Percentiles rank a stretch among this genome's conserved stretches.
phyloP scores from a whole-genome alignment of 2,888 invertebrate genomes.

The Heliothis peltigera region DNA sequence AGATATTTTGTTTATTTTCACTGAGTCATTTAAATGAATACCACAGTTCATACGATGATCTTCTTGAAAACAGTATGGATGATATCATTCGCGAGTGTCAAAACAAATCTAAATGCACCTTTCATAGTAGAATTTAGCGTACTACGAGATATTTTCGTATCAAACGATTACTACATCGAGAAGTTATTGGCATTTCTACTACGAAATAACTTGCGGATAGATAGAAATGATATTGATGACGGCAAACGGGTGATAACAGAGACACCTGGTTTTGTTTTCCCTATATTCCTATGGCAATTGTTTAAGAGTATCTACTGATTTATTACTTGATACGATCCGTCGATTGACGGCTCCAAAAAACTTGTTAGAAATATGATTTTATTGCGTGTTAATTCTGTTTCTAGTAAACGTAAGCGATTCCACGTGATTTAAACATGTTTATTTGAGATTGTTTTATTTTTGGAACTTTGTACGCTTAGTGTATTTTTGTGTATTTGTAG shows the following conservation, averaged over 20 bases:
- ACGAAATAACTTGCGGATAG: constrained; percentile 57
- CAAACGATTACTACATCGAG: constrained; percentile 52
- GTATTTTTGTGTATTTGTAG: constrained; percentile 47
- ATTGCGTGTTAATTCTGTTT: constrained; percentile 64
- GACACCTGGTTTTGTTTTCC: constrained; percentile 45
- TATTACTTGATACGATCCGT: constrained; percentile 63
- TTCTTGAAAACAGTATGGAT: constrained; percentile 16
- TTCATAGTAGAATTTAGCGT: constrained; percentile 30
- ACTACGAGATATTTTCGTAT: constrained; percentile 54
- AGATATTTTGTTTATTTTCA: background rate
- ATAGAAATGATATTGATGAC: constrained; percentile 56
- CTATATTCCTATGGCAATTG: constrained; percentile 45
- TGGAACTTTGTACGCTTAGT: constrained; percentile 47
- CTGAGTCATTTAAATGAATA: constrained; percentile 13
- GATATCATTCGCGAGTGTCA: constrained; percentile 36
- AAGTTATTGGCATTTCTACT: constrained; percentile 54
- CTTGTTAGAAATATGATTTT: constrained; percentile 64
- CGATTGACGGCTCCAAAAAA: constrained; percentile 60
- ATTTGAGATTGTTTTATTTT: constrained; percentile 49
- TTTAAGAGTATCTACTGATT: constrained; percentile 58
- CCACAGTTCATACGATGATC: constrained; percentile 31
- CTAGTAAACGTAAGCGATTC: constrained; percentile 45
- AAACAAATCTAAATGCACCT: constrained; percentile 21
- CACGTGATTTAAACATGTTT: constrained; percentile 54
- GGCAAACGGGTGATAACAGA: constrained; percentile 59